These are phyloP conservation scores for Scomber colias DNA, from an alignment of 2,113 vertebrate species.

Conservation along the genomic window DNA sequence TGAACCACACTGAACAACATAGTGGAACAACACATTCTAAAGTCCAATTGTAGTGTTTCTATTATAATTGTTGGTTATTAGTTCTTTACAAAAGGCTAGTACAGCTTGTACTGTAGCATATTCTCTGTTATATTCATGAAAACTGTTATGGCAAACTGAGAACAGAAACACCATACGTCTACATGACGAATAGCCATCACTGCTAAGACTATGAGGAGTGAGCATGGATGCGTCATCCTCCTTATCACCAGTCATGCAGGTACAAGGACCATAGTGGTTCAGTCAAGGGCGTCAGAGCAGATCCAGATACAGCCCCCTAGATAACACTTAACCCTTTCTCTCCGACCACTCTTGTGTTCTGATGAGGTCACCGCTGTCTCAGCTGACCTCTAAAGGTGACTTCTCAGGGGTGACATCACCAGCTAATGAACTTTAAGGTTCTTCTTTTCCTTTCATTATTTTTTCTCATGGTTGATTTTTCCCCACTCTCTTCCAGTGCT, in stretches of 20 bases:
- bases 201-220: conserved; percentile 43
- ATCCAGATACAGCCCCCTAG: conserved; percentile 70
- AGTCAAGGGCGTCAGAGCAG: conserved; percentile 73
- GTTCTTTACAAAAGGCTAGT: not conserved
- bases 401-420: conserved; percentile 54
- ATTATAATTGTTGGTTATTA: not conserved
- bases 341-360: conserved; percentile 23
- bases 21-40: not conserved
- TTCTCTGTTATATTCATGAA: conserved; percentile 15
- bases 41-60: not conserved
- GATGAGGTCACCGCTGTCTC: conserved; percentile 66
- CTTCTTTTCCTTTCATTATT: not conserved
- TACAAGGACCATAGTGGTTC: conserved; percentile 65
- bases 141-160: not conserved
- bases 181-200: conserved; percentile 59
- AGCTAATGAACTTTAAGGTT: conserved; percentile 32
- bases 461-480: conserved; percentile 4
- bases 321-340: conserved; percentile 73
- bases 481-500: not conserved
- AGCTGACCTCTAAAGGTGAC: conserved; percentile 47
- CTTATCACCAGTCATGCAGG: conserved; percentile 76
- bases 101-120: not conserved
- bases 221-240: conserved; percentile 68
- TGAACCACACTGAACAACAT: no score
- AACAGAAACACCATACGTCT: conserved; percentile 4